Base-by-base conservation (phyloP, 2,113 vertebrate genomes). In the Eulacestoma nigropectus region DNA sequence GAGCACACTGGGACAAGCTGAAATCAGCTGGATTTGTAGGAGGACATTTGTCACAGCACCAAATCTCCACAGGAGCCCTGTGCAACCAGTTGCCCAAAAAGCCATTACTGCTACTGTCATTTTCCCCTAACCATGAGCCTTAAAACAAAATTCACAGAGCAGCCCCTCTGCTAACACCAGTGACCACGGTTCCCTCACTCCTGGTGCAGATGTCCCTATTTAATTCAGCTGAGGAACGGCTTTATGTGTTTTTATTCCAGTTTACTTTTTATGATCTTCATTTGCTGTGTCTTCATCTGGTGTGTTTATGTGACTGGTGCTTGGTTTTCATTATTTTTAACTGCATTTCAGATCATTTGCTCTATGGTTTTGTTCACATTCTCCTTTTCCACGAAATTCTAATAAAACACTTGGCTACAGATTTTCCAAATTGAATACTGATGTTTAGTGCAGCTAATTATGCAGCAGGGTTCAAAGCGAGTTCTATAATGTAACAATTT, bases 401-500 rank as follows among this genome's bases (percentile, higher is more conserved):
- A 97, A 96, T 96, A 97, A 97, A 97, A 76, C 49, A 91, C 86
- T 97, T 90, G 95, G 96, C 96, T 95, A 93, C 87, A 93, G 69
- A 33, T 94, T 55, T 95, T 84, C 91, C 92, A 97, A 97, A 97
- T 97, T 97, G 95, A 97, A 96, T 67, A 96, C 97, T 87, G 96
- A 96, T 97, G 97, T 96, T 87, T 46, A 79, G 81, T 63, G 86
- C 59, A 84, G 84, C 95, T 96, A 95, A 96, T 93, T 95, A 95
- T 74, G 83, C 63, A 79, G 64, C 59, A 78, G 94, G 86, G 95
- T 97, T 97, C 96, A 97, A 97, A 98, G 97, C 9, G 1, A 78
- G 84, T 96, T 91, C 88, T 89, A 56, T 79, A 93, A 56, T 91
- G 76, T 94, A 84, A 67, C 93, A 86, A 94, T 96, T 96, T 94